Evolutionary conservation across 2,113 vertebrate species (phyloP).

Genomic region (Capreolus pygargus): DNA sequence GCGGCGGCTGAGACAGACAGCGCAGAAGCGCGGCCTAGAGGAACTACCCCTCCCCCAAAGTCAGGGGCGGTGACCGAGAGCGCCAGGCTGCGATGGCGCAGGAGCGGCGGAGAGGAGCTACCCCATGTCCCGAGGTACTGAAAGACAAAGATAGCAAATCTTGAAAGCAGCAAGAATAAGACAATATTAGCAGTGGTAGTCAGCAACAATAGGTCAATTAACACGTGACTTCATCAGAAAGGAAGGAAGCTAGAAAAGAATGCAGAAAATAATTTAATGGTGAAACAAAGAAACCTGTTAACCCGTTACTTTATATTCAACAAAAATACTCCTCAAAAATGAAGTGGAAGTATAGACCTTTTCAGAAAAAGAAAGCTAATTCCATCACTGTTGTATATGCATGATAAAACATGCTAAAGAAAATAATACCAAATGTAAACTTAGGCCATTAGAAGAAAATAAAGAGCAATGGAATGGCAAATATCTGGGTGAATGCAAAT

Average conservation of each 20-base stretch:
- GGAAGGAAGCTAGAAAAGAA: background rate
- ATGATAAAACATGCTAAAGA: background rate
- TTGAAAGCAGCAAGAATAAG: background rate
- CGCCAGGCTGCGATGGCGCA: too few relatives aligned
- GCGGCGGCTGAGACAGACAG: too few relatives aligned
- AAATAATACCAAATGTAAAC: background rate
- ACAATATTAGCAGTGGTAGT: background rate
- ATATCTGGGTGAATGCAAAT: background rate
- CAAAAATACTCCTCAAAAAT: background rate
- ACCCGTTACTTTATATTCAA: background rate
- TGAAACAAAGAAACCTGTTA: background rate
- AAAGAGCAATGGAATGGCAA: background rate
- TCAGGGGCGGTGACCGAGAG: too few relatives aligned
- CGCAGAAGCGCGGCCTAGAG: too few relatives aligned
- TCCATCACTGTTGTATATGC: background rate
- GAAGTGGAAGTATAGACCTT: background rate
- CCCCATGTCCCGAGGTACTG: background rate
- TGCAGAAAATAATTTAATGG: background rate
- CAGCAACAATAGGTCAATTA: background rate
- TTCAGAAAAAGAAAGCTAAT: background rate
- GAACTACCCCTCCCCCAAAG: too few relatives aligned
- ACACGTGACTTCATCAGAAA: background rate
- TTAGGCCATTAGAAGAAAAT: background rate
- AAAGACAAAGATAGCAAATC: background rate
- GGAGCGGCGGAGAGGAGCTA: too few relatives aligned